Conservation (phyloP, 2,888 invertebrate species). For the Axea sp. region DNA sequence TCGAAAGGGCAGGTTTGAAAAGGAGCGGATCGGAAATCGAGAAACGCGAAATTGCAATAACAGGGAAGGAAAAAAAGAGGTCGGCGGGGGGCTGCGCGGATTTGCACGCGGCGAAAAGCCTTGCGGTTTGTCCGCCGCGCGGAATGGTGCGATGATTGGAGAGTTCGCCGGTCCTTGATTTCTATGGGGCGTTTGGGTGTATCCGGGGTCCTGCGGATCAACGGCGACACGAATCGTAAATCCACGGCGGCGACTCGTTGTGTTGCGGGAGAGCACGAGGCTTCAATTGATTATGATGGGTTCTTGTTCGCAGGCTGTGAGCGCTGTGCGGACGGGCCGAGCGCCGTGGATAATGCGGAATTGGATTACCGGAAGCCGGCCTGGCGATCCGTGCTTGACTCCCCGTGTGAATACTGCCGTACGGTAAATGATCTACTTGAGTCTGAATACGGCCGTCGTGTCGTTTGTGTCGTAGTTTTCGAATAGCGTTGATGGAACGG, state of each 20-base stretch:
- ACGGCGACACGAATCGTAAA: constrained; percentile 68
- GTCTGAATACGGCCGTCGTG: constrained; percentile 30
- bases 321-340: constrained; percentile 59
- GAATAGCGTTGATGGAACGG: constrained; percentile 1
- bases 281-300: constrained; percentile 67
- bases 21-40: too few species aligned
- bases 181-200: constrained; percentile 63
- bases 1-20: not conserved
- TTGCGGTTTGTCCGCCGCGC: too few species aligned
- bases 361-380: constrained; percentile 70
- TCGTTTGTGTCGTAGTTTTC: constrained; percentile 40
- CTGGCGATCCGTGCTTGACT: constrained; percentile 65
- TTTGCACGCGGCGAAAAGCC: too few species aligned
- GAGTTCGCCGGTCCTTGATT: constrained; percentile 4
- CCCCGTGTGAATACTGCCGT: constrained; percentile 57
- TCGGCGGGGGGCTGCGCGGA: too few species aligned
- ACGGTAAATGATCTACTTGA: constrained; percentile 56
- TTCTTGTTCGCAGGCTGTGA: constrained; percentile 63
- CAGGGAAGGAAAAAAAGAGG: too few species aligned
- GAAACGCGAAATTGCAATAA: too few species aligned
- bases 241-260: constrained; percentile 67
- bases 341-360: constrained; percentile 71
- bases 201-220: constrained; percentile 66
- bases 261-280: constrained; percentile 61
- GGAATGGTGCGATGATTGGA: not conserved